phyloP scores from a whole-genome alignment of 2,888 invertebrate genomes.

The Hypolimnas misippus region DNA sequence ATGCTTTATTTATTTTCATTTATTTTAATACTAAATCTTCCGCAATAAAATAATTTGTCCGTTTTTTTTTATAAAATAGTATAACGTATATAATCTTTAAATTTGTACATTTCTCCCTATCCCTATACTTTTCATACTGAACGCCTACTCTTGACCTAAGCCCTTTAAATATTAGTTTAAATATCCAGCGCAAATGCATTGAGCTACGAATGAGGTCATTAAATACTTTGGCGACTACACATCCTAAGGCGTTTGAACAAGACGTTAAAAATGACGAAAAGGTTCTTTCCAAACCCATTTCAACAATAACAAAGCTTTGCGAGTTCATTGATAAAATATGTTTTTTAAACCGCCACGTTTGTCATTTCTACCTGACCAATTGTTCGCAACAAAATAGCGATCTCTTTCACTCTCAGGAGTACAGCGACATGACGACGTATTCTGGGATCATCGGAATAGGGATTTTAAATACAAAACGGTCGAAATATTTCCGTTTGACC shows the following conservation, averaged over 20 bases:
- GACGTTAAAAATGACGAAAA: background rate
- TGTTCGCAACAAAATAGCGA: conserved; percentile 45
- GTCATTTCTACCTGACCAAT: conserved; percentile 59
- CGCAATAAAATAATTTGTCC: conserved; percentile 1
- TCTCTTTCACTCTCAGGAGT: conserved; percentile 47
- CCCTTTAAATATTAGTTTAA: conserved; percentile 40
- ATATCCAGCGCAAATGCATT: conserved; percentile 35
- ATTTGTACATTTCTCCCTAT: background rate
- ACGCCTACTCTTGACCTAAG: conserved; percentile 43
- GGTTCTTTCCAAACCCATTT: background rate
- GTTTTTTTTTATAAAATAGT: conserved; percentile 4
- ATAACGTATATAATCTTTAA: background rate
- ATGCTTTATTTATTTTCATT: conserved; percentile 3
- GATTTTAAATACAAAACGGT: conserved; percentile 46
- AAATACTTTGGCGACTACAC: conserved; percentile 26
- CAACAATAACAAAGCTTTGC: conserved; percentile 10
- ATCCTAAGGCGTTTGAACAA: conserved; percentile 5
- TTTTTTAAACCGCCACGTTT: conserved; percentile 46
- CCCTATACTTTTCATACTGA: background rate
- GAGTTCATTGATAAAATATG: conserved; percentile 24
- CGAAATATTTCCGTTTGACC: conserved; percentile 20
- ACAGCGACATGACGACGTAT: conserved; percentile 43
- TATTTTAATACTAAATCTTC: background rate
- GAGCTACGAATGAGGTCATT: conserved; percentile 30
- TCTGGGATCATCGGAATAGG: conserved; percentile 49